Percentiles rank a stretch among this genome's conserved stretches.
Evolutionary conservation across 2,113 vertebrate genomes (phyloP).

Genomic region (Antechinus flavipes): DNA sequence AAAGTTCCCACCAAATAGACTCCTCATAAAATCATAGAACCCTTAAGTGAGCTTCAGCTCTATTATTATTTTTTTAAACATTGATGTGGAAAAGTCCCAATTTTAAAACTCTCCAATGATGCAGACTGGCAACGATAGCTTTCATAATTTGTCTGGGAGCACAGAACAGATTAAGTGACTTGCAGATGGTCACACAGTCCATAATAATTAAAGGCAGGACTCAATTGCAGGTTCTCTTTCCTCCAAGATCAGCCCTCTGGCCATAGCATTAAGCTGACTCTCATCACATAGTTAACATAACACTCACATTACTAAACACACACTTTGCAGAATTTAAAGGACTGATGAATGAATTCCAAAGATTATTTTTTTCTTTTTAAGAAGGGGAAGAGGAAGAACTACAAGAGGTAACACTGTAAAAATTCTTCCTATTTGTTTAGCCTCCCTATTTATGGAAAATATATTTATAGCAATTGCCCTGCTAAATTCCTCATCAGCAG

Average conservation of each 20-base stretch:
- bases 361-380: slow-evolving; percentile 69
- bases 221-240: not conserved
- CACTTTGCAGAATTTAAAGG: slow-evolving; percentile 67
- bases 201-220: not conserved
- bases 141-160: not conserved
- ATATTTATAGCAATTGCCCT: slow-evolving; percentile 86
- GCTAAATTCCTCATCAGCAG: slow-evolving; percentile 82
- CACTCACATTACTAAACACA: not conserved
- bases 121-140: not conserved
- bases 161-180: not conserved
- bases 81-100: not conserved
- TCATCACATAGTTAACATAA: not conserved
- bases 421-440: slow-evolving; percentile 70
- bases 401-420: slow-evolving; percentile 70
- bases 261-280: not conserved
- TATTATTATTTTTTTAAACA: not conserved
- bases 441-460: slow-evolving; percentile 81
- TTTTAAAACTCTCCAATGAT: not conserved
- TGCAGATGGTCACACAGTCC: not conserved
- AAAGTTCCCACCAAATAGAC: not conserved
- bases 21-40: not conserved
- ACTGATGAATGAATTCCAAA: slow-evolving; percentile 76
- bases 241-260: not conserved
- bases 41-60: not conserved
- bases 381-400: slow-evolving; percentile 68